Conservation (phyloP, 1,140 invertebrate species). For the Polypedilum vanderplanki region DNA sequence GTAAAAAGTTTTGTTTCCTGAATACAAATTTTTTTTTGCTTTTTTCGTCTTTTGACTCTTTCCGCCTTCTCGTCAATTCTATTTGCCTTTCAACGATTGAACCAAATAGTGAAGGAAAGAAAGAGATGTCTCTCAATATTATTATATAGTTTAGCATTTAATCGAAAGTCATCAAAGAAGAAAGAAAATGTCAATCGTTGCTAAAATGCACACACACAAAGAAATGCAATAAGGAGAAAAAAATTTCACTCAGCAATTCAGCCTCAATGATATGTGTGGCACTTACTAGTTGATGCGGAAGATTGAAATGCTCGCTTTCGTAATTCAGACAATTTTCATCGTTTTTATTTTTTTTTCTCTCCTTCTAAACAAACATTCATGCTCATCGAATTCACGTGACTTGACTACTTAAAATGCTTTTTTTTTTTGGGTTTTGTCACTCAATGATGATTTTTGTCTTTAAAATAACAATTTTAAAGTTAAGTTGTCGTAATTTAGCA, state of each 20-base stretch:
- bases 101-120: too few relatives aligned
- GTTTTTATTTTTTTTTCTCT: neutral
- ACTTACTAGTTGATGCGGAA: constrained; percentile 16
- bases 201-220: neutral
- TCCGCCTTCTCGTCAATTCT: constrained; percentile 1
- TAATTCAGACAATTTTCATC: constrained; percentile 21
- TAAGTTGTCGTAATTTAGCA: neutral
- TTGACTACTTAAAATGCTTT: neutral
- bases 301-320: neutral
- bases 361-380: constrained; percentile 21
- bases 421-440: neutral
- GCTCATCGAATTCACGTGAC: constrained; percentile 26
- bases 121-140: neutral
- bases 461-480: neutral
- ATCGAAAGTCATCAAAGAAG: constrained; percentile 1
- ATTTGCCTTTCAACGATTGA: neutral
- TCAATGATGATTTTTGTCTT: neutral
- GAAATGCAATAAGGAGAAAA: neutral
- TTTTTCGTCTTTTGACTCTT: too few relatives aligned
- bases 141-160: neutral
- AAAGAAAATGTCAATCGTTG: constrained; percentile 1
- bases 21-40: neutral
- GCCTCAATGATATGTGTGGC: neutral
- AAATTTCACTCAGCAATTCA: neutral
- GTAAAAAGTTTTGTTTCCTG: constrained; percentile 18